These are phyloP conservation scores for Limnephilus marmoratus DNA, from an alignment of 2,888 invertebrate species.

Conservation along the genomic window DNA sequence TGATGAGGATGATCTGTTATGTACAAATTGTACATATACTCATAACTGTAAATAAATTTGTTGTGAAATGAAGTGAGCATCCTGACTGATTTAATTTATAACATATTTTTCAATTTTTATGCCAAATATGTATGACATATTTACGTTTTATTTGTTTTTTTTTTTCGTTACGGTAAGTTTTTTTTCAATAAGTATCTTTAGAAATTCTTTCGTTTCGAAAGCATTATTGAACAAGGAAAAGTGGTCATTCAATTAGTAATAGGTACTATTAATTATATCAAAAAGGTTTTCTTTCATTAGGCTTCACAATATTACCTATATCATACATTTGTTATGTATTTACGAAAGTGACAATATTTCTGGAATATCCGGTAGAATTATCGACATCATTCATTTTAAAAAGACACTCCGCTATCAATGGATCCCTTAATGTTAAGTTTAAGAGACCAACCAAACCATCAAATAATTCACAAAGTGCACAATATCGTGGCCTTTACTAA, in stretches of 20 bases:
- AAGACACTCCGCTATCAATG: not conserved
- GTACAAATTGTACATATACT: too few relatives aligned
- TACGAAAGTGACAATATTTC: too few relatives aligned
- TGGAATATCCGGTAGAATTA: not conserved
- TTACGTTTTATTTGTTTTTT: too few relatives aligned
- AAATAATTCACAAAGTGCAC: not conserved
- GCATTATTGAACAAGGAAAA: not conserved
- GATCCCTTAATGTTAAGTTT: not conserved
- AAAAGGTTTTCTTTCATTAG: not conserved
- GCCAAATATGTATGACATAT: too few relatives aligned
- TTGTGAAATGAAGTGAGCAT: too few relatives aligned
- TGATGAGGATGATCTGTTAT: too few relatives aligned
- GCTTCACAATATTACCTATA: not conserved
- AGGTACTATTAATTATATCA: not conserved
- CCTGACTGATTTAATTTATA: too few relatives aligned
- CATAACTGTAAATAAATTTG: too few relatives aligned
- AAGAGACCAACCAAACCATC: not conserved
- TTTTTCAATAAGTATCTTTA: too few relatives aligned
- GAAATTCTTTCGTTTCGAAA: not conserved
- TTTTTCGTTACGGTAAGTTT: too few relatives aligned
- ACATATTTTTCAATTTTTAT: too few relatives aligned
- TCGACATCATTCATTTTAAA: not conserved
- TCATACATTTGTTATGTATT: too few relatives aligned
- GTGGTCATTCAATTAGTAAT: not conserved
- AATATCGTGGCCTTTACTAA: not conserved